Evolutionary conservation across 2,797 vertebrate genomes (phyloP), one percentile per base, ranked within the genome.

Genomic region (Chloroceryle inda): DNA sequence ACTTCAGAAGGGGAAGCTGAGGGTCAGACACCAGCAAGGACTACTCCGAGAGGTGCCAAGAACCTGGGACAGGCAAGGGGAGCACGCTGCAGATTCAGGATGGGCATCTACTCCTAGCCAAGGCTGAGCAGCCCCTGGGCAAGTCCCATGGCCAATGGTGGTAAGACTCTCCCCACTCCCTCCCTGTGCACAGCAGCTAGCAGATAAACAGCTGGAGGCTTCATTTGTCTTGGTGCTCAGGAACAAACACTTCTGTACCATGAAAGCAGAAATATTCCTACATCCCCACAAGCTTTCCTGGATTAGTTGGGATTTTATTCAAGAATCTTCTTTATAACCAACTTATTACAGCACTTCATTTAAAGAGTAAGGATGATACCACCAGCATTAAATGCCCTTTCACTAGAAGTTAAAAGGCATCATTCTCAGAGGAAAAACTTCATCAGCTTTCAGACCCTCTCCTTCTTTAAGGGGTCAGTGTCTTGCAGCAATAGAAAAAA

Each of bases 341-440:
- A 42, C 9, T 6, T 63, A 42, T 27, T 71, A 66, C 16, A 83
- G 44, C 33, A 85, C 44, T 73, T 94, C 11, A 90, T 64, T 61
- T 86, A 67, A 86, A 33, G 20, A 93, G 18, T 23, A 94, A 82
- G 50, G 42, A 61, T 52, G 55, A 15, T 50, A 68, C 50, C 40
- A 38, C 11, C 50, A 49, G 35, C 49, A 59, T 59, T 58, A 35
- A n/a, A 94, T 56, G 64, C 14, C 13, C 4, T 71, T 91, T 73
- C 67, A 77, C 73, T 67, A 71, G 73, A 53, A 86, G 68, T 78
- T 58, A 77, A 1, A 93, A 16, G 33, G 53, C 26, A 81, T 71
- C 93, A 94, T 79, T 80, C 78, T 85, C 66, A 67, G 24, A 95
- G 72, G 29, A 56, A 85, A 89, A 90, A 63, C 58, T 59, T 79